Evolutionary conservation across 2,797 vertebrate species (phyloP), one percentile per base, ranked within the genome.

Genomic region (Chelidonichthys spinosus): DNA sequence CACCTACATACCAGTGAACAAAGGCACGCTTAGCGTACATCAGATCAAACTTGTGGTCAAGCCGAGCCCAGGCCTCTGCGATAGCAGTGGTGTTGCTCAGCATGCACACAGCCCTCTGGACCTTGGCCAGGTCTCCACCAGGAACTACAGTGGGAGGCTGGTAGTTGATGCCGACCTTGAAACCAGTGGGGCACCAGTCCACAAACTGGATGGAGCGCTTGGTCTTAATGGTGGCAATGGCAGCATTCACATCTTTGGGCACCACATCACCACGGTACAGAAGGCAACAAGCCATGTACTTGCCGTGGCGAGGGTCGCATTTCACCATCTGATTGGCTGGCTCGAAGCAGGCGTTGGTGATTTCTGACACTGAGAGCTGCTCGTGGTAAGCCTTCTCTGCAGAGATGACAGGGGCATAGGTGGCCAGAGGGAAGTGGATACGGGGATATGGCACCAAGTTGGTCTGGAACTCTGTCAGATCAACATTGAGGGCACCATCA

Each of bases 11-110:
- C 96, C 96, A 97, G 92, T 97, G 96, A 59, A 97, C 96, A 75
- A 97, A 97, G 69, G 96, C 96, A 76, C 96, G 89, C 92, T 97
- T 97, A 36, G 96, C 96, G 39, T 96, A 97, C 96, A 97, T 97
- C 91, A 97, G 94, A 69, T 97, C 96, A 63, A 96, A 96, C 88
- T 96, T 96, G 89, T 96, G 96, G 89, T 96, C 95, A 33, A 96
- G 94, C 13, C 95, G 94, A 74, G 95, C 96, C 96, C 96, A 96
- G 89, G 96, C 96, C 92, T 96, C 96, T 63, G 96, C 96, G 49
- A 96, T 95, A 71, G 96, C 96, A 47, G 95, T 96, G 89, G 96
- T 96, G 89, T 96, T 96, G 92, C 95, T 96, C 88, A 96, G 89
- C 96, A 96, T 96, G 87, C 96, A 96, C 86, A 96, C 95, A 5